Conservation (phyloP, 1,140 invertebrate species). For the Gryon sp. region DNA sequence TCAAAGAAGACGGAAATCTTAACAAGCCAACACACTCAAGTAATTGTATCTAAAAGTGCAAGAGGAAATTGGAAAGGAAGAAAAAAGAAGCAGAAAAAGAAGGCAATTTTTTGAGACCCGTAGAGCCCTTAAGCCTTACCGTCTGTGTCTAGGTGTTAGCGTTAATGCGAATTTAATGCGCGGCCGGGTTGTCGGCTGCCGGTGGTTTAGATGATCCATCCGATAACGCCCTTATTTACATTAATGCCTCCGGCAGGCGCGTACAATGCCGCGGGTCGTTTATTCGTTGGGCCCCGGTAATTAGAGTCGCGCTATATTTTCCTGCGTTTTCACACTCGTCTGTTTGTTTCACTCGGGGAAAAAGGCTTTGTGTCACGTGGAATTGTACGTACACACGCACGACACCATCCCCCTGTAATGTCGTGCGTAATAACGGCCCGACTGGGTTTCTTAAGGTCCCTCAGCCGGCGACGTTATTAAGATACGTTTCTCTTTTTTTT, state of each 20-base stretch:
- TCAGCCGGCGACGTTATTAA: conserved; percentile 27
- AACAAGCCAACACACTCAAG: not conserved
- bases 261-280: conserved; percentile 48
- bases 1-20: not conserved
- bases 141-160: no score
- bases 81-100: not conserved
- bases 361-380: conserved; percentile 5
- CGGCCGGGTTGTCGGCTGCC: conserved; percentile 19
- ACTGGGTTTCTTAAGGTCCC: conserved; percentile 31
- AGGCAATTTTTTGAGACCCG: conserved; percentile 4
- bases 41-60: conserved; percentile 2
- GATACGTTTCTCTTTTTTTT: conserved; percentile 16
- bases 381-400: conserved; percentile 24
- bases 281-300: conserved; percentile 48
- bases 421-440: conserved; percentile 13
- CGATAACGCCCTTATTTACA: conserved; percentile 61
- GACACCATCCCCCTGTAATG: no score
- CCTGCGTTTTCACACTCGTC: conserved; percentile 45
- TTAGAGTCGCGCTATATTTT: conserved; percentile 43
- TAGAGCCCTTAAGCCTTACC: conserved; percentile 8
- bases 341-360: conserved; percentile 15
- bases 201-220: conserved; percentile 57
- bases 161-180: conserved; percentile 60
- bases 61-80: not conserved
- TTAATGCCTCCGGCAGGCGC: conserved; percentile 38